Conservation (phyloP, 2,888 invertebrate species). For the Chrysolina americana region DNA sequence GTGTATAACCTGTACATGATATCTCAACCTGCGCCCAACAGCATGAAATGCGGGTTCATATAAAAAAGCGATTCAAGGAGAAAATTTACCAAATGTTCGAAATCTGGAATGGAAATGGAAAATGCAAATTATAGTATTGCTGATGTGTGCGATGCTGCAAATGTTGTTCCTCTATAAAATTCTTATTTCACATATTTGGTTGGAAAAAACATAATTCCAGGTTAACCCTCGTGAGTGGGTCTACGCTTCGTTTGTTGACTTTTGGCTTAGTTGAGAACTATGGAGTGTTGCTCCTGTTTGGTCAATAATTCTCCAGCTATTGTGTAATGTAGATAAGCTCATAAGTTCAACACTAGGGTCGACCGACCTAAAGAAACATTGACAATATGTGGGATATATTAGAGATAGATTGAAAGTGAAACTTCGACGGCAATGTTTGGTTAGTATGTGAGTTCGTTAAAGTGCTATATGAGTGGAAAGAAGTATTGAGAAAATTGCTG, state of each 20-base stretch:
- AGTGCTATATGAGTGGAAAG: no score
- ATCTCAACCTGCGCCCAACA: no score
- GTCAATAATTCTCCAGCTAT: slow-evolving; percentile 47
- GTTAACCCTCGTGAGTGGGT: slow-evolving; percentile 31
- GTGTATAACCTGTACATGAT: no score
- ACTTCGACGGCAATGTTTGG: not conserved
- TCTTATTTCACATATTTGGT: not conserved
- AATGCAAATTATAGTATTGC: no score
- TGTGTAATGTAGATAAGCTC: slow-evolving; percentile 49
- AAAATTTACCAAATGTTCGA: no score
- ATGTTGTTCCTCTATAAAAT: not conserved
- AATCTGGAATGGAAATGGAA: no score
- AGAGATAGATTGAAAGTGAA: not conserved
- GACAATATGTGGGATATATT: not conserved
- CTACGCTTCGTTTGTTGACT: slow-evolving; percentile 45
- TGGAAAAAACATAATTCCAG: not conserved
- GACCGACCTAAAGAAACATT: not conserved
- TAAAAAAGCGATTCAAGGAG: no score
- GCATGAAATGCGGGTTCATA: no score
- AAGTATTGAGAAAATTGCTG: no score
- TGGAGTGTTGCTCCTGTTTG: slow-evolving; percentile 44
- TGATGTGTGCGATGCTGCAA: not conserved
- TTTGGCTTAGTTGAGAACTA: slow-evolving; percentile 43
- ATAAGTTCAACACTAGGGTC: slow-evolving; percentile 35
- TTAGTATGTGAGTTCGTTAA: not conserved